A percentile compares a stretch with the other conserved stretches of the same genome.
These are phyloP conservation scores for Cataglyphis altisquamis DNA, from an alignment of 2,888 invertebrate genomes.

Conservation along the genomic window DNA sequence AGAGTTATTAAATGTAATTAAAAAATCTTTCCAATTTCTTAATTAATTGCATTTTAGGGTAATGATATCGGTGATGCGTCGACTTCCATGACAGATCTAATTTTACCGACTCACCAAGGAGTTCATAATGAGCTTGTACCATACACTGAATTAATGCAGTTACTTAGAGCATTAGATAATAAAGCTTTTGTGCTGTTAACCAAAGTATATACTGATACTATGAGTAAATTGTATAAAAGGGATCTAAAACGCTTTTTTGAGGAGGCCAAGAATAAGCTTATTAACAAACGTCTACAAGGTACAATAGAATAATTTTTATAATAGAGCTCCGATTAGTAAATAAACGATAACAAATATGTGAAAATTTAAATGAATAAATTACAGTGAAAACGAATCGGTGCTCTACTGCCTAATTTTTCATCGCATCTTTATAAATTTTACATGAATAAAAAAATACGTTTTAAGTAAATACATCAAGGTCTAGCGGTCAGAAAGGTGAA, in stretches of 20 bases:
- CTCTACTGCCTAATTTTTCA: neutral
- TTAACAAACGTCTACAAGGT: conserved; percentile 80
- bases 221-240: conserved; percentile 95
- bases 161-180: conserved; percentile 95
- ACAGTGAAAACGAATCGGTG: neutral
- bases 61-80: conserved; percentile 91
- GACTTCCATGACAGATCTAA: conserved; percentile 87
- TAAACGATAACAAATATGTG: neutral
- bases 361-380: neutral
- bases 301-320: conserved; percentile 24
- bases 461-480: conserved; percentile 80
- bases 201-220: conserved; percentile 93
- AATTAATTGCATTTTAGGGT: conserved; percentile 84
- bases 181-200: conserved; percentile 93
- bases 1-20: neutral
- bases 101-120: conserved; percentile 91
- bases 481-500: conserved; percentile 81
- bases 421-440: conserved; percentile 21
- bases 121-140: conserved; percentile 95
- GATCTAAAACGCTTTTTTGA: conserved; percentile 94
- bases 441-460: conserved; percentile 32
- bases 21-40: neutral
- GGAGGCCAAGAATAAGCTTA: conserved; percentile 87
- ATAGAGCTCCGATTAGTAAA: neutral
- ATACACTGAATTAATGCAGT: conserved; percentile 96